phyloP scores from a whole-genome alignment of 2,797 vertebrate species.

The Sebastes matsubarae region DNA sequence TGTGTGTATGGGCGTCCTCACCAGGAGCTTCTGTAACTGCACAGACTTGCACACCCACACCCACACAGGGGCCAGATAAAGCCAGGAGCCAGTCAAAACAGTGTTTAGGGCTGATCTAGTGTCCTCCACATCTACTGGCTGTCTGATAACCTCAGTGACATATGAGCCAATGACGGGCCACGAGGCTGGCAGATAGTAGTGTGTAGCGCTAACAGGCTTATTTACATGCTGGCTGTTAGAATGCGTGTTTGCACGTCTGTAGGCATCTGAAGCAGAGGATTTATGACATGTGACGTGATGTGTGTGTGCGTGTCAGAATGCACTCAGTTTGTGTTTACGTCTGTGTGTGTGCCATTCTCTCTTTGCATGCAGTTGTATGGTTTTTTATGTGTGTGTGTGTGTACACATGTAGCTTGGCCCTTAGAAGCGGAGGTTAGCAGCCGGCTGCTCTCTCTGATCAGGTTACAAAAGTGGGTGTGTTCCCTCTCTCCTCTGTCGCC shows the following conservation, averaged over 20 bases:
- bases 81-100: constrained; percentile 62
- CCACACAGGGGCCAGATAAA: constrained; percentile 52
- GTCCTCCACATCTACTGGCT: constrained; percentile 2
- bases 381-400: background rate
- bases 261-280: background rate
- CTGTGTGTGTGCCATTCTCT: background rate
- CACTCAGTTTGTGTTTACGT: background rate
- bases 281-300: background rate
- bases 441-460: constrained; percentile 80
- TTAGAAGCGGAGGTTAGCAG: constrained; percentile 74
- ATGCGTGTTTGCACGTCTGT: background rate
- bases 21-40: constrained; percentile 19
- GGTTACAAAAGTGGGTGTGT: constrained; percentile 86
- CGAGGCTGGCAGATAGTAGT: background rate
- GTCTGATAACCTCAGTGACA: constrained; percentile 29
- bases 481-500: constrained; percentile 81
- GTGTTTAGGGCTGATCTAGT: constrained; percentile 14
- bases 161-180: background rate
- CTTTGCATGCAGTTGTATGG: background rate
- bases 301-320: constrained; percentile 6
- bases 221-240: background rate
- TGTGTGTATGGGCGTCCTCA: background rate
- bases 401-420: constrained; percentile 50
- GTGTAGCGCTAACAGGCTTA: background rate
- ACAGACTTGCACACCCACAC: constrained; percentile 5